Evolutionary conservation across 1,140 invertebrate species (phyloP).

Genomic region (Zaprionus ornatus): DNA sequence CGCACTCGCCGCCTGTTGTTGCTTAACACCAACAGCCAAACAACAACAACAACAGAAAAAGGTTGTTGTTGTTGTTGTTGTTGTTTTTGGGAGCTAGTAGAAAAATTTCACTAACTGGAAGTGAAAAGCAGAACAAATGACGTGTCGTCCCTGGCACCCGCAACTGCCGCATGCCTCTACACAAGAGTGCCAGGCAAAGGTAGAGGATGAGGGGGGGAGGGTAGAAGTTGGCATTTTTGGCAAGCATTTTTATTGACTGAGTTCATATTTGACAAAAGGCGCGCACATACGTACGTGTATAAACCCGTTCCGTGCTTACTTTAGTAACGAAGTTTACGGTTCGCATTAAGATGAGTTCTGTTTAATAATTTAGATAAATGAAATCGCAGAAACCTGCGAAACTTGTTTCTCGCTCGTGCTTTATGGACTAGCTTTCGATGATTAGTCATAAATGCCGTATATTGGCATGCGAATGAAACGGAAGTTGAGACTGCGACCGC

Average conservation of each 20-base stretch:
- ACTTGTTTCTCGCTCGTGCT: constrained; percentile 70
- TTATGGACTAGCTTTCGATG: constrained; percentile 50
- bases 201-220: not conserved
- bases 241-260: constrained; percentile 50
- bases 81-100: constrained; percentile 35
- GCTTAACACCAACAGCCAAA: constrained; percentile 65
- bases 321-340: constrained; percentile 31
- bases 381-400: constrained; percentile 56
- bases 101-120: constrained; percentile 77
- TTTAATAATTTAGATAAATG: constrained; percentile 51
- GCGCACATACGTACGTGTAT: too few species aligned
- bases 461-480: constrained; percentile 61
- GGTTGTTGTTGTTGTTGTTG: constrained; percentile 32
- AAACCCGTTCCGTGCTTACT: constrained; percentile 61
- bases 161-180: not conserved
- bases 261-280: constrained; percentile 50
- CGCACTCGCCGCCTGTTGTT: constrained; percentile 68
- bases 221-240: constrained; percentile 30
- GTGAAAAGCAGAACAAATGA: constrained; percentile 82
- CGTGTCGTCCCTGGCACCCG: constrained; percentile 19
- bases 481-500: constrained; percentile 40
- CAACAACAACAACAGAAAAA: constrained; percentile 34
- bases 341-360: constrained; percentile 63
- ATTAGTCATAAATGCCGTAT: constrained; percentile 73
- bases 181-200: not conserved